Percentiles rank a stretch among this genome's conserved stretches.
Conservation (phyloP, 2,113 vertebrate species). For the Antigone vipio region DNA sequence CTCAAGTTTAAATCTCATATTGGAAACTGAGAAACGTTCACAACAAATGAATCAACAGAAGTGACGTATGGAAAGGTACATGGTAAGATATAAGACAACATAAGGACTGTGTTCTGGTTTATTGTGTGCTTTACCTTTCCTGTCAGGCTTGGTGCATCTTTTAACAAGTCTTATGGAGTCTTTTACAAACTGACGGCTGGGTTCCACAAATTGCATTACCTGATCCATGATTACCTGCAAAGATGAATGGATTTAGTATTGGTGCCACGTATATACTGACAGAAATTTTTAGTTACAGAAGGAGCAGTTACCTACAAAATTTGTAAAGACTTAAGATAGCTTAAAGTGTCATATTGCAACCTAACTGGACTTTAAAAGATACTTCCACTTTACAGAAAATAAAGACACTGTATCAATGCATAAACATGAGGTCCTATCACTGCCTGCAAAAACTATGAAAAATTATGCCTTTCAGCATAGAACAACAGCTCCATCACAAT, state of each 20-base stretch:
- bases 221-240: constrained; percentile 86
- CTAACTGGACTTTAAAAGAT: background rate
- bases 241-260: rapidly evolving
- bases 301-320: background rate
- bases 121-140: constrained; percentile 84
- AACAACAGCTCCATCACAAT: background rate
- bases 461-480: background rate
- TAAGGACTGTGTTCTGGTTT: background rate
- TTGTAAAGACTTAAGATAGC: background rate
- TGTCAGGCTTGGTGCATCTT: constrained; percentile 97
- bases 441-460: rapidly evolving
- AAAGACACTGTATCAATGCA: background rate
- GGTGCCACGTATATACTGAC: rapidly evolving
- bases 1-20: background rate
- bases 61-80: rapidly evolving
- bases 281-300: background rate
- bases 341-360: background rate
- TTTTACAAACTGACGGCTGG: constrained; percentile 96
- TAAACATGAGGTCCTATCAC: background rate
- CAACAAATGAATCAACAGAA: background rate
- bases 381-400: background rate
- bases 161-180: constrained; percentile 98
- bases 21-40: background rate
- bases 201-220: constrained; percentile 98
- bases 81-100: rapidly evolving